These are phyloP conservation scores for Leptopilina myrica DNA, from an alignment of 2,888 invertebrate genomes.

Conservation along the genomic window DNA sequence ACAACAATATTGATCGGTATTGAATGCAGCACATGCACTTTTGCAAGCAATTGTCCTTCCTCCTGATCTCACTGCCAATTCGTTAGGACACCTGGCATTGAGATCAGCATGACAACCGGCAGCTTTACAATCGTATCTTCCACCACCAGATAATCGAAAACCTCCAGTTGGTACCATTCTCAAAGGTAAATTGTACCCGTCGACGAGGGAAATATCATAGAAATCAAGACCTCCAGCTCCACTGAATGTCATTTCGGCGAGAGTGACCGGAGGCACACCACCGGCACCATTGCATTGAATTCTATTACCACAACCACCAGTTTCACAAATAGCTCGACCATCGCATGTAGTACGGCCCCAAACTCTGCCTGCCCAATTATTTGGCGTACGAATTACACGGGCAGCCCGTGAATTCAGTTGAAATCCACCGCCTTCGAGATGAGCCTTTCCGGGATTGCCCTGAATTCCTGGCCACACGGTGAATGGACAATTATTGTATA, in stretches of 20 bases:
- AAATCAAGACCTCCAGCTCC: slow-evolving; percentile 13
- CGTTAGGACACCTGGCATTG: not conserved
- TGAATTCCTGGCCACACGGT: slow-evolving; percentile 9
- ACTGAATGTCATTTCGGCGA: not conserved
- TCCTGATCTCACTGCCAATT: not conserved
- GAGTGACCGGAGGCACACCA: not conserved
- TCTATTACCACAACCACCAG: not conserved
- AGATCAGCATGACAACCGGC: slow-evolving; percentile 1
- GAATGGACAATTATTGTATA: slow-evolving; percentile 9
- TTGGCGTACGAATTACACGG: not conserved
- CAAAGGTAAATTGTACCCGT: slow-evolving; percentile 12
- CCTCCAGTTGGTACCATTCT: slow-evolving; percentile 25
- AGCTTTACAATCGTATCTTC: not conserved
- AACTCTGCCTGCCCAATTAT: slow-evolving; percentile 22
- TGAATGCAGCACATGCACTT: slow-evolving; percentile 8
- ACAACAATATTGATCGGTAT: slow-evolving; percentile 21
- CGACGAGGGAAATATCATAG: slow-evolving; percentile 13
- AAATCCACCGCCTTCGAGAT: slow-evolving; percentile 10
- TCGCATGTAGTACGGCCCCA: not conserved
- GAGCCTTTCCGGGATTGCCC: not conserved
- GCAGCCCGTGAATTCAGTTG: not conserved
- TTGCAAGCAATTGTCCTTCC: not conserved
- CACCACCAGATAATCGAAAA: not conserved
- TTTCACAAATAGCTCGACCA: not conserved
- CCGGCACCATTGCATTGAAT: not conserved